Evolutionary conservation across 1,140 invertebrate genomes (phyloP).

Genomic region (Zophobas morio): DNA sequence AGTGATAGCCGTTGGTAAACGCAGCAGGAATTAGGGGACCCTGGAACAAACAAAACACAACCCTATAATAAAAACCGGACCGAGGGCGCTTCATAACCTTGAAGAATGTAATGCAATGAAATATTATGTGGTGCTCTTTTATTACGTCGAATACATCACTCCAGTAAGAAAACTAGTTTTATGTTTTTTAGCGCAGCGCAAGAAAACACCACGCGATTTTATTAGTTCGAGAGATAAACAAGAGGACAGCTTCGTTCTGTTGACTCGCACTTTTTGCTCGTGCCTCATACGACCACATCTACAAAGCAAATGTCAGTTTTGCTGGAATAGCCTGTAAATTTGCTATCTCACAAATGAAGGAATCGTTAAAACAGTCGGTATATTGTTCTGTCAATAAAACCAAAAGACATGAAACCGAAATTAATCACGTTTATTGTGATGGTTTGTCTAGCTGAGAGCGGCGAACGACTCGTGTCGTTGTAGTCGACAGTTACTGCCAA

Average conservation of each 20-base stretch:
- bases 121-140: conserved; percentile 6
- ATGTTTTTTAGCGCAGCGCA: conserved; percentile 14
- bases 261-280: conserved; percentile 5
- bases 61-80: neutral
- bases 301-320: neutral
- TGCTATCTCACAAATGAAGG: too few species aligned
- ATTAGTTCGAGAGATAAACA: conserved; percentile 14
- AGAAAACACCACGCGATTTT: conserved; percentile 32
- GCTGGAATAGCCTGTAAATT: too few species aligned
- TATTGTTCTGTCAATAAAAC: too few species aligned
- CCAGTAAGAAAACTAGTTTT: conserved; percentile 22
- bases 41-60: conserved; percentile 73
- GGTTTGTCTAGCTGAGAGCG: too few species aligned
- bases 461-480: too few species aligned
- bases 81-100: neutral
- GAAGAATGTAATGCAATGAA: neutral
- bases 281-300: neutral
- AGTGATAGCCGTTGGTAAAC: conserved; percentile 95
- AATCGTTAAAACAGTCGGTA: too few species aligned
- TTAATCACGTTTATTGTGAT: too few species aligned
- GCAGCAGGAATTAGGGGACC: conserved; percentile 93
- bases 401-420: too few species aligned
- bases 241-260: neutral
- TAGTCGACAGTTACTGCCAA: too few species aligned
- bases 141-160: conserved; percentile 27